Evolutionary conservation across 1,140 invertebrate species (phyloP).

Genomic region (Nebria ingens): DNA sequence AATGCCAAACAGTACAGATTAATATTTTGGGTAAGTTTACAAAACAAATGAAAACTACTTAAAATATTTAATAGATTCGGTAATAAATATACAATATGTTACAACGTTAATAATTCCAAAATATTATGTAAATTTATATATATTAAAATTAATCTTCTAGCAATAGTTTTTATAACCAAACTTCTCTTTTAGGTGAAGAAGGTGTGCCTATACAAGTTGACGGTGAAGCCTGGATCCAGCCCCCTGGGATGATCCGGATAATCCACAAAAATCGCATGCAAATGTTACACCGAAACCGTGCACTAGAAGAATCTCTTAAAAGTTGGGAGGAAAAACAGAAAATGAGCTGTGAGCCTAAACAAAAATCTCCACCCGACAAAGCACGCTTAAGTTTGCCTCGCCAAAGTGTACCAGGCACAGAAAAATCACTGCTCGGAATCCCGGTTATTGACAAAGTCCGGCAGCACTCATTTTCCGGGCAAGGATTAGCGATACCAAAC

Average conservation of each 20-base stretch:
- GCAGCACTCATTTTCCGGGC: slow-evolving; percentile 33
- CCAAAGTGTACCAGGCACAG: slow-evolving; percentile 30
- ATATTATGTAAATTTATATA: too few species aligned
- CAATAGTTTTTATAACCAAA: background rate
- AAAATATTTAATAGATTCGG: too few species aligned
- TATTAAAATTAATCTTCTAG: background rate
- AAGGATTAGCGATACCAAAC: slow-evolving; percentile 18
- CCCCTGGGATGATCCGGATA: slow-evolving; percentile 89
- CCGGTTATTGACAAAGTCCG: slow-evolving; percentile 29
- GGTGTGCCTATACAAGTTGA: slow-evolving; percentile 89
- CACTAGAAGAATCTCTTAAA: slow-evolving; percentile 78
- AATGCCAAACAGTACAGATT: slow-evolving; percentile 91
- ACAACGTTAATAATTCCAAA: too few species aligned
- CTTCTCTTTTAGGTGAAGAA: slow-evolving; percentile 53
- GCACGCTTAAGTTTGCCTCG: slow-evolving; percentile 27
- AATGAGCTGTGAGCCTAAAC: slow-evolving; percentile 36
- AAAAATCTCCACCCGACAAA: slow-evolving; percentile 28
- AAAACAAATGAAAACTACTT: too few species aligned
- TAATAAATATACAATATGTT: too few species aligned
- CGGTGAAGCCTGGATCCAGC: slow-evolving; percentile 97
- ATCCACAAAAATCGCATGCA: slow-evolving; percentile 95
- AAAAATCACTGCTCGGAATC: slow-evolving; percentile 29
- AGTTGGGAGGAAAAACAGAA: slow-evolving; percentile 91
- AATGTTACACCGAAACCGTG: slow-evolving; percentile 84
- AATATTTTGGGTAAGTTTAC: slow-evolving; percentile 83